Conservation (phyloP, 2,888 invertebrate genomes). For the Eurois occulta region DNA sequence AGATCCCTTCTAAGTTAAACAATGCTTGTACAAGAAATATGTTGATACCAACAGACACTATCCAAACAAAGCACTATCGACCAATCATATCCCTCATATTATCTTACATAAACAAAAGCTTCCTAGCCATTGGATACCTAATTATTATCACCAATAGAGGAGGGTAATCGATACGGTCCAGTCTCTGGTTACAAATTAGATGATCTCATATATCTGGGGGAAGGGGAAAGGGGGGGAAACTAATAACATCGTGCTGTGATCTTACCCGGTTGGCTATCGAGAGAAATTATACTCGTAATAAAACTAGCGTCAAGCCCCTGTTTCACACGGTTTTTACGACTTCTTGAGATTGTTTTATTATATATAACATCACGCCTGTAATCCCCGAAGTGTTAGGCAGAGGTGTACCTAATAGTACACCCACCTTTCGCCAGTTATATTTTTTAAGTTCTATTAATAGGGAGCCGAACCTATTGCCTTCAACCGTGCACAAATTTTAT, state of each 20-base stretch:
- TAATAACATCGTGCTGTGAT: conserved; percentile 35
- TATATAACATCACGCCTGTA: too few relatives aligned
- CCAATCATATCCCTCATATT: conserved; percentile 3
- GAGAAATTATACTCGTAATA: conserved; percentile 24
- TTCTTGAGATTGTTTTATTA: not conserved
- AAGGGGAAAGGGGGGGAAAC: not conserved
- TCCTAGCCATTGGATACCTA: conserved; percentile 7
- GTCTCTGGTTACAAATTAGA: conserved; percentile 50
- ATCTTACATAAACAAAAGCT: conserved; percentile 26
- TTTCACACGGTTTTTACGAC: not conserved
- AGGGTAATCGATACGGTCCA: conserved; percentile 28
- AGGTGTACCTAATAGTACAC: too few relatives aligned
- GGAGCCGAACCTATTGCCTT: too few relatives aligned
- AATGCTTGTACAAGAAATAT: not conserved
- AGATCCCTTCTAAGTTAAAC: not conserved
- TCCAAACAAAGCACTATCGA: conserved; percentile 14
- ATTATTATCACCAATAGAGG: conserved; percentile 33
- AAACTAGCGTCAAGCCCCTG: not conserved
- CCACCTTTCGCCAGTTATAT: too few relatives aligned
- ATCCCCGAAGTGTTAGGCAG: too few relatives aligned
- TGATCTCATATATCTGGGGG: conserved; percentile 40
- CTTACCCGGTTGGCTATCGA: conserved; percentile 8
- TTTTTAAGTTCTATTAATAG: too few relatives aligned
- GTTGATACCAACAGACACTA: not conserved
- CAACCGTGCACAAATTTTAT: too few relatives aligned